Evolutionary conservation across 2,797 vertebrate genomes (phyloP), one percentile per base, ranked within the genome.

Genomic region (Balearica regulorum): DNA sequence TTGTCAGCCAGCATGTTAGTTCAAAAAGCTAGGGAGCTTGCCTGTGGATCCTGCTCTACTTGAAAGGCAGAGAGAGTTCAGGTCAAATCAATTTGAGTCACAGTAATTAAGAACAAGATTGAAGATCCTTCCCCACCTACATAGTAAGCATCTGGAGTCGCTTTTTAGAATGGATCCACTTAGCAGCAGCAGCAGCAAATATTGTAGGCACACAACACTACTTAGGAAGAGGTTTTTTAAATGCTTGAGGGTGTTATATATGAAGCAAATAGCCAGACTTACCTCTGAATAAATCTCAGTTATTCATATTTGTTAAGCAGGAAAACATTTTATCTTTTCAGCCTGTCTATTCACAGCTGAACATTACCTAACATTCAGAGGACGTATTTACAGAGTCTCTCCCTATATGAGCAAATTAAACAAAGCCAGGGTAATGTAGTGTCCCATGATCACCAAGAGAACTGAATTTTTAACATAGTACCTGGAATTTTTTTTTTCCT

Each of bases 1-100:
- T 97, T 97, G 97, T 97, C 96, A 97, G 94, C 94, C 94, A 97
- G 96, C 79, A n/a, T 97, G 97, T 95, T 96, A 97, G 94, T 93
- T 97, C 94, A 95, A 97, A 97, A 97, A 97, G 83, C 87, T 94
- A 84, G 66, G 65, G 76, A 96, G 64, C 51, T 94, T 88, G 94
- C 97, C 97, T 95, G 94, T 92, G 95, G 94, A 96, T 96, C 94
- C 71, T 93, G 44, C 79, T 94, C 86, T 90, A 90, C 76, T 95
- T 95, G 96, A 97, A 97, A 96, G 83, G 70, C 93, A 95, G 89
- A 44, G 70, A 96, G 87, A 93, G 93, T 95, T 96, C 95, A 97
- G 95, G 96, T 97, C 95, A 97, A 97, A 97, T 97, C 96, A 96
- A 97, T 97, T 92, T 96, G 79, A 97, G 89, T 89, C 90, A 91